phyloP scores from a whole-genome alignment of 2,113 vertebrate species.

The Formicarius rufipectus region DNA sequence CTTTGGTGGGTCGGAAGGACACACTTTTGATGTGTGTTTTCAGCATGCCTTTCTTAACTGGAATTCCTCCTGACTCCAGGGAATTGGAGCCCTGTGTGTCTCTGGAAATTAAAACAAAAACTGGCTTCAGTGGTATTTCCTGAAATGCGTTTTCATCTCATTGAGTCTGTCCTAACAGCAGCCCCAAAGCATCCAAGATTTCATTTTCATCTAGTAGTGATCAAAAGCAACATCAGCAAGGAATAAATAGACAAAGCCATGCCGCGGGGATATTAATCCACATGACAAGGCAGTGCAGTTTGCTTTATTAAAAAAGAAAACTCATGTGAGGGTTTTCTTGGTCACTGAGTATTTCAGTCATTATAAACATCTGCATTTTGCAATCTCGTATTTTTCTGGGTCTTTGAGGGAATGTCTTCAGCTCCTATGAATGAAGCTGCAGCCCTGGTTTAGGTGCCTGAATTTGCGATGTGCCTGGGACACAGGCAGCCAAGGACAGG shows the following conservation, averaged over 20 bases:
- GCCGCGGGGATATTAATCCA: constrained; percentile 1
- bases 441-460: neutral
- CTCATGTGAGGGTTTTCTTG: neutral
- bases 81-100: neutral
- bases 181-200: constrained; percentile 16
- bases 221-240: constrained; percentile 57
- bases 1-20: neutral
- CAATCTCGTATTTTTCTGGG: neutral
- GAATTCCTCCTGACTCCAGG: neutral
- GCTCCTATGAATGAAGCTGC: neutral
- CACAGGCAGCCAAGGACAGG: neutral
- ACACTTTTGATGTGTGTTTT: neutral
- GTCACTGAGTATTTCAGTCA: neutral
- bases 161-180: constrained; percentile 29
- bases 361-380: neutral
- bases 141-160: constrained; percentile 25
- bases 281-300: constrained; percentile 33
- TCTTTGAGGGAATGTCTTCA: neutral
- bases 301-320: constrained; percentile 41
- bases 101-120: constrained; percentile 51
- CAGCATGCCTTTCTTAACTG: neutral
- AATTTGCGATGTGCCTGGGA: neutral
- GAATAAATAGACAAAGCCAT: constrained; percentile 31
- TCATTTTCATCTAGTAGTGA: constrained; percentile 50
- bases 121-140: constrained; percentile 29